Percentiles rank a stretch among this genome's conserved stretches.
Conservation (phyloP, 2,888 invertebrate genomes). For the Tiliacea aurago region DNA sequence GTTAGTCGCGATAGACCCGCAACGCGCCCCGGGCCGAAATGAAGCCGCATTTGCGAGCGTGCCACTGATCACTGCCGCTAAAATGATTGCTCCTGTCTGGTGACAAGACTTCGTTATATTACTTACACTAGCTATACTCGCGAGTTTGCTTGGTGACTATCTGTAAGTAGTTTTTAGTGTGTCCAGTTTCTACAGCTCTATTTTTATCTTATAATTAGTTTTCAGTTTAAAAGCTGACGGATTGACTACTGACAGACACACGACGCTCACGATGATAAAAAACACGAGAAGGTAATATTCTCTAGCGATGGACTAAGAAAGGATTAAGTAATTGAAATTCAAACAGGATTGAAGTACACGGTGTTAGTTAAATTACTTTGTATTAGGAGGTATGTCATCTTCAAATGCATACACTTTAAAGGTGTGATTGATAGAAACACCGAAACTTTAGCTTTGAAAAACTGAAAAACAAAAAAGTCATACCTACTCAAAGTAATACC, state of each 20-base stretch:
- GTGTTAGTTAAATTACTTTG: not conserved
- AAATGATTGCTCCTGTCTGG: constrained; percentile 59
- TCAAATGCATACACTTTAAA: not conserved
- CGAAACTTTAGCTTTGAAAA: not conserved
- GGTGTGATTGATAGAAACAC: not conserved
- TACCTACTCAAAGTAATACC: not conserved
- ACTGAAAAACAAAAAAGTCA: not conserved
- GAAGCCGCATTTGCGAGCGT: constrained; percentile 57
- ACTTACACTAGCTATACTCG: constrained; percentile 19
- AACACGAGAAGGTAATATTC: not conserved
- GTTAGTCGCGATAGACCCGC: constrained; percentile 24
- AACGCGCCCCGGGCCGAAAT: constrained; percentile 63
- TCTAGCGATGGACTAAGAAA: not conserved
- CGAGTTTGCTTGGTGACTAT: not conserved
- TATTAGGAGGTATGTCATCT: not conserved
- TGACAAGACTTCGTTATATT: constrained; percentile 60
- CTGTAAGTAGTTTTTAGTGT: not conserved
- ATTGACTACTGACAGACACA: not conserved
- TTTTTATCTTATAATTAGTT: not conserved
- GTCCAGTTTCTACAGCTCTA: not conserved
- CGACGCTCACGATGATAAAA: not conserved
- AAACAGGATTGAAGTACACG: not conserved
- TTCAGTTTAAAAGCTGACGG: not conserved
- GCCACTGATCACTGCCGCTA: constrained; percentile 59
- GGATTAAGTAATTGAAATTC: not conserved